Evolutionary conservation across 2,888 invertebrate species (phyloP).

Genomic region (Drosophila falleni): DNA sequence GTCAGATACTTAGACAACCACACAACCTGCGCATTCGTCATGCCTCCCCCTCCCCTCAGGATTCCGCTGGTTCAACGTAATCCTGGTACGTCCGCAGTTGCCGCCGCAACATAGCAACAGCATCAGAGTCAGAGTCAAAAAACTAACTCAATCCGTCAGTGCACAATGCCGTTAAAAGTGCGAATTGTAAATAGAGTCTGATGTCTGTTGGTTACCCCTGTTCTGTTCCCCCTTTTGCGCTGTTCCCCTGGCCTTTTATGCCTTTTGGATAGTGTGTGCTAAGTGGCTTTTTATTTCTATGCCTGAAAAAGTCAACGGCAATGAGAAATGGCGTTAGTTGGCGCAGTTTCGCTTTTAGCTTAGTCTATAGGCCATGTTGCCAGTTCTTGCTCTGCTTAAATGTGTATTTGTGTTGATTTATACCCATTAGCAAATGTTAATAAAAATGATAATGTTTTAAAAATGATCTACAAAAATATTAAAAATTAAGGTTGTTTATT

Average conservation of each 20-base stretch:
- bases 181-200: conserved; percentile 67
- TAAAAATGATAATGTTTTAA: background rate
- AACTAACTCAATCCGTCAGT: conserved; percentile 62
- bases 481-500: too few relatives aligned
- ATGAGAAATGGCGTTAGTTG: conserved; percentile 45
- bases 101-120: conserved; percentile 20
- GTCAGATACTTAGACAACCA: conserved; percentile 15
- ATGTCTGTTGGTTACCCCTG: conserved; percentile 14
- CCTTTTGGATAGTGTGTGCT: conserved; percentile 37
- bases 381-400: background rate
- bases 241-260: background rate
- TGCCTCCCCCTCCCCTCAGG: background rate
- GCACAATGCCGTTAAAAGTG: conserved; percentile 53
- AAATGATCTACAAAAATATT: too few relatives aligned
- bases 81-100: conserved; percentile 10
- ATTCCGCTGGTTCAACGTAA: conserved; percentile 2
- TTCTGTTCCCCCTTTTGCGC: background rate
- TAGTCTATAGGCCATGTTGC: conserved; percentile 25
- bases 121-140: conserved; percentile 31
- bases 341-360: conserved; percentile 14
- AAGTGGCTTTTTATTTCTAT: conserved; percentile 69
- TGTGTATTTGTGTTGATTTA: background rate
- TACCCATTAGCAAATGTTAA: background rate
- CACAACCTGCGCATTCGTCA: conserved; percentile 20
- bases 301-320: conserved; percentile 54